Percentiles rank a stretch among this genome's conserved stretches.
phyloP scores from a whole-genome alignment of 2,113 vertebrate species.

The Solea solea region DNA sequence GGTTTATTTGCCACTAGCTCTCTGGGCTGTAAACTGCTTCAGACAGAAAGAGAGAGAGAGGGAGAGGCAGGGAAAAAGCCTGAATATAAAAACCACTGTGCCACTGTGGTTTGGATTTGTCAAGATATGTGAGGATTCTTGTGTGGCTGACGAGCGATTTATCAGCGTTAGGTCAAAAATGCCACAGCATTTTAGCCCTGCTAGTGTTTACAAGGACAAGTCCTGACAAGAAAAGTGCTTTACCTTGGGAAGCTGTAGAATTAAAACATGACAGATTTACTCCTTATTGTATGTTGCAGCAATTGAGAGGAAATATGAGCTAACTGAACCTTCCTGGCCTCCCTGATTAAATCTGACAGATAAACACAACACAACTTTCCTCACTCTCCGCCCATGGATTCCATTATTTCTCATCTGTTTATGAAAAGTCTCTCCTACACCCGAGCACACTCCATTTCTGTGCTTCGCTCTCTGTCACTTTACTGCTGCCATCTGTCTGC shows the following conservation, averaged over 20 bases:
- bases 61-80: neutral
- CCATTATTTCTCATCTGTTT: constrained; percentile 64
- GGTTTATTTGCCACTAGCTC: constrained; percentile 42
- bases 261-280: neutral
- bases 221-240: neutral
- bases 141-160: constrained; percentile 7
- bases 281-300: constrained; percentile 7
- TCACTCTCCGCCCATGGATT: constrained; percentile 27
- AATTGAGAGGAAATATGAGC: neutral
- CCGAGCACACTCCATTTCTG: constrained; percentile 54
- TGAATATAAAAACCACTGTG: constrained; percentile 1
- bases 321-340: neutral
- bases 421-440: constrained; percentile 46
- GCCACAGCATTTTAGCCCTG: constrained; percentile 5
- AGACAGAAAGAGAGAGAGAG: constrained; percentile 6
- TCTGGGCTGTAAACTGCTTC: constrained; percentile 22
- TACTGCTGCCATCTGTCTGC: constrained; percentile 59
- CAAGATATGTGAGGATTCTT: neutral
- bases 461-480: constrained; percentile 60
- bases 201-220: constrained; percentile 37
- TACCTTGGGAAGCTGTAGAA: neutral
- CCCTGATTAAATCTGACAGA: neutral
- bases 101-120: constrained; percentile 1
- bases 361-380: constrained; percentile 21
- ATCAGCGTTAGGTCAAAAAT: constrained; percentile 34